A percentile compares a stretch with the other conserved stretches of the same genome.
These are phyloP conservation scores for Sphecodes monilicornis DNA, from an alignment of 2,888 invertebrate species.

Conservation along the genomic window DNA sequence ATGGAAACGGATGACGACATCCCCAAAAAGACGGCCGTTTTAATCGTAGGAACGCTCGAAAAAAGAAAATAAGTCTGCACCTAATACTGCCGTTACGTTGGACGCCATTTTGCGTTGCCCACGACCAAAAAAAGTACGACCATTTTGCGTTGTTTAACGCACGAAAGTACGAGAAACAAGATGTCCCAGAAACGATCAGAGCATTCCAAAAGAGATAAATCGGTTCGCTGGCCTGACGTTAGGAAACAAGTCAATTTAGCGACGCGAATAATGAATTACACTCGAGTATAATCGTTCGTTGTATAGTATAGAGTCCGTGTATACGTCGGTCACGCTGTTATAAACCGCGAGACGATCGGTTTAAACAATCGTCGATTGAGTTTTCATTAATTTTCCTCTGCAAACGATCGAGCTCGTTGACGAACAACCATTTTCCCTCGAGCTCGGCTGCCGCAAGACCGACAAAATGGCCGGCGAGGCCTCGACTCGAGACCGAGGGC, in stretches of 20 bases:
- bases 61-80: slow-evolving; percentile 8
- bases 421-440: not conserved
- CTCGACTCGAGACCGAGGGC: slow-evolving; percentile 17
- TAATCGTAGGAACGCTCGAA: not conserved
- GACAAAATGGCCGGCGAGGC: slow-evolving; percentile 5
- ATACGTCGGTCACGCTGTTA: slow-evolving; percentile 41
- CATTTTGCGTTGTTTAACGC: slow-evolving; percentile 2
- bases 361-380: slow-evolving; percentile 7
- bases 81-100: slow-evolving; percentile 55
- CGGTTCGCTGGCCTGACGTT: slow-evolving; percentile 17
- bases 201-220: slow-evolving; percentile 7
- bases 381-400: not conserved
- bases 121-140: slow-evolving; percentile 4
- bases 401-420: not conserved
- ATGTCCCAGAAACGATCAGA: slow-evolving; percentile 4
- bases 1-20: not conserved
- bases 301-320: slow-evolving; percentile 56
- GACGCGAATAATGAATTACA: slow-evolving; percentile 45
- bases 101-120: slow-evolving; percentile 23
- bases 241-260: slow-evolving; percentile 60
- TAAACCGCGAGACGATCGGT: slow-evolving; percentile 5
- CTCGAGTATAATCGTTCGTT: slow-evolving; percentile 57
- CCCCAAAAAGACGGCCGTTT: slow-evolving; percentile 10
- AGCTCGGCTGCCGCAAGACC: not conserved
- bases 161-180: slow-evolving; percentile 41